A percentile compares a stretch with the other conserved stretches of the same genome.
phyloP scores from a whole-genome alignment of 2,888 invertebrate genomes.

The Galerucella pusilla region DNA sequence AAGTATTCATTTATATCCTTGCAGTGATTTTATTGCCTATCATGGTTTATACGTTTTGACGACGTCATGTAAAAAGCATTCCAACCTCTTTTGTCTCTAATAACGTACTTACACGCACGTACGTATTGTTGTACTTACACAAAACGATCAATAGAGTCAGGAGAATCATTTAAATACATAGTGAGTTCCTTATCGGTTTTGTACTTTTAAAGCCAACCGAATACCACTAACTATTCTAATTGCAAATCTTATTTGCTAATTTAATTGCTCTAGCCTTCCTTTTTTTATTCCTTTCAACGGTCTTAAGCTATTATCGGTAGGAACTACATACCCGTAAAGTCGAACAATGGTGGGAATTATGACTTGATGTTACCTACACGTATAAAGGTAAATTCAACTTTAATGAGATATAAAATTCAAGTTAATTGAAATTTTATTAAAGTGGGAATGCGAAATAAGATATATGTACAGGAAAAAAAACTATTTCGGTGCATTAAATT shows the following conservation, averaged over 20 bases:
- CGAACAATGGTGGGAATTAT: slow-evolving; percentile 14
- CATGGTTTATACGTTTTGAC: not conserved
- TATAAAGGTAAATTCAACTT: not conserved
- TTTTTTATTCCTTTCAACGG: slow-evolving; percentile 23
- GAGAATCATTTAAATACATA: slow-evolving; percentile 27
- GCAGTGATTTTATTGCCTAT: slow-evolving; percentile 2
- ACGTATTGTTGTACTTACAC: not conserved
- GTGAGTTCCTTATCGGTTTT: slow-evolving; percentile 43
- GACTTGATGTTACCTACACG: slow-evolving; percentile 1
- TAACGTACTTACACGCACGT: slow-evolving; percentile 11
- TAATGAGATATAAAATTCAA: not conserved
- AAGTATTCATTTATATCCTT: not conserved
- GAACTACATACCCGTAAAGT: not conserved
- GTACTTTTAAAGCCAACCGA: slow-evolving; percentile 34
- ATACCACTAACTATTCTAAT: slow-evolving; percentile 39
- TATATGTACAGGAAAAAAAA: too few species aligned
- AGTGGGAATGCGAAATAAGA: not conserved
- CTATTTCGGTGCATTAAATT: too few species aligned
- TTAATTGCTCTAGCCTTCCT: slow-evolving; percentile 43
- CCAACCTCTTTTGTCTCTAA: slow-evolving; percentile 4
- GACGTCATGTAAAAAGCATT: slow-evolving; percentile 9
- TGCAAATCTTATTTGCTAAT: slow-evolving; percentile 37
- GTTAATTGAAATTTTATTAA: not conserved
- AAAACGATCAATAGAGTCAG: slow-evolving; percentile 3
- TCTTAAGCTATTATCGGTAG: slow-evolving; percentile 12